phyloP scores from a whole-genome alignment of 2,113 vertebrate species.

The Falco punctatus region DNA sequence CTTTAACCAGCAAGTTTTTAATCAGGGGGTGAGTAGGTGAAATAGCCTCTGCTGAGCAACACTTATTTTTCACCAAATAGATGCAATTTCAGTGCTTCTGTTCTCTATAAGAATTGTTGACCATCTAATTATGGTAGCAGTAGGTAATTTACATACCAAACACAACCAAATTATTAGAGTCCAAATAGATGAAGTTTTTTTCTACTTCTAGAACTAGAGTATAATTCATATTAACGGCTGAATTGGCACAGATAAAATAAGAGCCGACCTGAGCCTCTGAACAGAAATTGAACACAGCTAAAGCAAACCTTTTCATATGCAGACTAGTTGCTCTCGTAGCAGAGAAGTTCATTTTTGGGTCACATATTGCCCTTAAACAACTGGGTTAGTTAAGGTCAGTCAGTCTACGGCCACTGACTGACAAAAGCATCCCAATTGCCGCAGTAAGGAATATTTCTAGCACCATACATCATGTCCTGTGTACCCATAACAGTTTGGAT shows the following conservation, averaged over 20 bases:
- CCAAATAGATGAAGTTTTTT: neutral
- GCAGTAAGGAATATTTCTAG: constrained; percentile 10
- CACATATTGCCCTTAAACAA: constrained; percentile 50
- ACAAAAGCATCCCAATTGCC: constrained; percentile 31
- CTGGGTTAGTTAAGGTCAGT: constrained; percentile 63
- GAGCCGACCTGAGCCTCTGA: neutral
- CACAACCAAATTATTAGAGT: constrained; percentile 1
- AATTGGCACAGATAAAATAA: constrained; percentile 15
- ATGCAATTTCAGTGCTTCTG: constrained; percentile 11
- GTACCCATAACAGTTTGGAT: constrained; percentile 29
- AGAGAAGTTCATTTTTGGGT: constrained; percentile 63
- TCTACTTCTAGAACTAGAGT: neutral
- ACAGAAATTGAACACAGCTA: neutral
- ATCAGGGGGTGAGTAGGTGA: constrained; percentile 13
- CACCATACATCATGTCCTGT: constrained; percentile 29
- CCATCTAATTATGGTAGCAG: neutral
- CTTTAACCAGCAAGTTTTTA: constrained; percentile 60
- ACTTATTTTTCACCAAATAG: constrained; percentile 37
- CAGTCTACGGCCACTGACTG: constrained; percentile 27
- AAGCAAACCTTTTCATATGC: constrained; percentile 39
- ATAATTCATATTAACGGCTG: neutral
- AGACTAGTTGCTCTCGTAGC: constrained; percentile 15
- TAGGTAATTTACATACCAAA: constrained; percentile 15
- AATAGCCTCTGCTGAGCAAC: constrained; percentile 7
- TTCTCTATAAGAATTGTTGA: constrained; percentile 7